A percentile compares a stretch with the other conserved stretches of the same genome.
Evolutionary conservation across 2,113 vertebrate species (phyloP).

Genomic region (Spheniscus mendiculus): DNA sequence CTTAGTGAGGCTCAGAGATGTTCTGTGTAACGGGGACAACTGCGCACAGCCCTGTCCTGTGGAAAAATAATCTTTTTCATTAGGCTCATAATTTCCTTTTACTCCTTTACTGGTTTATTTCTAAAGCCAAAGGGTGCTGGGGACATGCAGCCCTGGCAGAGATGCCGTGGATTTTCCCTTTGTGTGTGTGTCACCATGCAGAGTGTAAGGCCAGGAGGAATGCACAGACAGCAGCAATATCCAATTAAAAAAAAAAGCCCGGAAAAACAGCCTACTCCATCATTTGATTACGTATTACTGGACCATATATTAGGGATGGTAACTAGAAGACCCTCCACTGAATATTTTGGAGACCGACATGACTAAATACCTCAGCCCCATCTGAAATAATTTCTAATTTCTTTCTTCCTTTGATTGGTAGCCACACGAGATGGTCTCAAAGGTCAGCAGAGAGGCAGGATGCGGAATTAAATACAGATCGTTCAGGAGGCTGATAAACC

Average conservation of each 20-base stretch:
- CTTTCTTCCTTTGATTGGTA: not conserved
- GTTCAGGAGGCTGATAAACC: not conserved
- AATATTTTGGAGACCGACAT: not conserved
- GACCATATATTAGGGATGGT: not conserved
- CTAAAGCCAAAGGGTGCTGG: not conserved
- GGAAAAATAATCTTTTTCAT: slow-evolving; percentile 12
- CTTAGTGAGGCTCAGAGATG: not conserved
- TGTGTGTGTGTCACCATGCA: accelerated
- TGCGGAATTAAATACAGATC: not conserved
- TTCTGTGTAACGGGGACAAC: not conserved
- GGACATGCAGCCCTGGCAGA: not conserved
- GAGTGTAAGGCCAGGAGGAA: not conserved
- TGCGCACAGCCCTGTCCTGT: not conserved
- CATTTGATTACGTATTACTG: not conserved
- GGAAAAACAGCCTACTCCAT: not conserved
- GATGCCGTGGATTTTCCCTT: not conserved
- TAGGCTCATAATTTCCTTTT: not conserved
- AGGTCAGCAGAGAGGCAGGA: not conserved
- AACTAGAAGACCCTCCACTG: not conserved
- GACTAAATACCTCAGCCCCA: not conserved
- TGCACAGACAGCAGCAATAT: not conserved
- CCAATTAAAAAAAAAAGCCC: not conserved
- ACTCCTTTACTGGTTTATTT: not conserved
- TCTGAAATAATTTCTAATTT: not conserved
- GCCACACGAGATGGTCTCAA: not conserved